Evolutionary conservation across 2,888 invertebrate genomes (phyloP).

Genomic region (Oscheius sp.): DNA sequence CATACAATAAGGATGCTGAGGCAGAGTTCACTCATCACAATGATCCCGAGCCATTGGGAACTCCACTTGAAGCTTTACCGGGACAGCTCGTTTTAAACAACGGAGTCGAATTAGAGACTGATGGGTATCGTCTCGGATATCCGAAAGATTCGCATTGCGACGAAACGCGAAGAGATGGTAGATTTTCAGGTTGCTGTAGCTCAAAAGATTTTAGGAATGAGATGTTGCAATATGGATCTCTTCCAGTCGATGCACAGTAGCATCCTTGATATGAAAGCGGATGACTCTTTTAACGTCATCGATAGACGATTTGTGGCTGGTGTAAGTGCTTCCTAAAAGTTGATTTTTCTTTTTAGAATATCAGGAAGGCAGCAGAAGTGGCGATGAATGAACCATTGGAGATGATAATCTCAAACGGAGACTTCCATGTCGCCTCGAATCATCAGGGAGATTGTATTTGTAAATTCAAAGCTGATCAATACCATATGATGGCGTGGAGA

Average conservation of each 20-base stretch:
- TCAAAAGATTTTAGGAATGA: conserved; percentile 32
- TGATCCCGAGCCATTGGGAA: conserved; percentile 39
- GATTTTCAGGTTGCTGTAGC: background rate
- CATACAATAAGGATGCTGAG: conserved; percentile 40
- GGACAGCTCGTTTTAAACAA: conserved; percentile 3
- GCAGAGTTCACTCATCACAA: conserved; percentile 31
- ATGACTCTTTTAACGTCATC: conserved; percentile 39
- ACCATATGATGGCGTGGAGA: conserved; percentile 39
- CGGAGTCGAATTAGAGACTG: conserved; percentile 24
- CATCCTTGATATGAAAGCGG: conserved; percentile 30
- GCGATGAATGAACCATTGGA: conserved; percentile 38
- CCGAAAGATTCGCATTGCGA: conserved; percentile 48
- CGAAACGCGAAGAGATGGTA: conserved; percentile 10
- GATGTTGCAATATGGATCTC: conserved; percentile 43
- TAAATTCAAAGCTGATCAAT: conserved; percentile 44
- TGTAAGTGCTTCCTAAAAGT: background rate
- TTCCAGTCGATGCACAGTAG: conserved; percentile 46
- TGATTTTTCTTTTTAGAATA: background rate
- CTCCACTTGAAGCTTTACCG: conserved; percentile 28
- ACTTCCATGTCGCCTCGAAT: conserved; percentile 34
- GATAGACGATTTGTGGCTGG: conserved; percentile 39
- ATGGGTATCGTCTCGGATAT: conserved; percentile 40
- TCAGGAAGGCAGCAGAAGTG: conserved; percentile 44
- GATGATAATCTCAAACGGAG: conserved; percentile 43
- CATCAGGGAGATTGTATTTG: conserved; percentile 34